phyloP scores from a whole-genome alignment of 2,797 vertebrate species.

The Syngnathus acus region DNA sequence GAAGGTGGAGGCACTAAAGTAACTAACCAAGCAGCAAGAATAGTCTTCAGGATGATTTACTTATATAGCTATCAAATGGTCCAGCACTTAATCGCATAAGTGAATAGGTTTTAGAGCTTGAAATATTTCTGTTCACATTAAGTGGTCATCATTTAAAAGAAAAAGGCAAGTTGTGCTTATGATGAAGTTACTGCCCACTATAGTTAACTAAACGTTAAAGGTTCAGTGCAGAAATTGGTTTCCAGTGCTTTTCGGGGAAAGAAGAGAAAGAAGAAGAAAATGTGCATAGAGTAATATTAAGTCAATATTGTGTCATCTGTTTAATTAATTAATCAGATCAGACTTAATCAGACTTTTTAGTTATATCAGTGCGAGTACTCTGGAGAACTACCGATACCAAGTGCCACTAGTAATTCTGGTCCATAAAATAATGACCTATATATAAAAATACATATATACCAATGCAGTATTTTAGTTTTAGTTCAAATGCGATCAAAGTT shows the following conservation, averaged over 20 bases:
- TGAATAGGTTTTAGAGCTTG: background rate
- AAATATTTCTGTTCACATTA: background rate
- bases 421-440: too few relatives aligned
- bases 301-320: background rate
- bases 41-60: background rate
- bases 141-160: background rate
- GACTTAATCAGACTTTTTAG: too few relatives aligned
- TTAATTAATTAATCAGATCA: too few relatives aligned
- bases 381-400: too few relatives aligned
- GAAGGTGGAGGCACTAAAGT: conserved; percentile 8
- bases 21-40: conserved; percentile 14
- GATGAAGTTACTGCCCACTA: background rate
- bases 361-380: too few relatives aligned
- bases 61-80: background rate
- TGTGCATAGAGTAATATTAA: background rate
- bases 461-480: too few relatives aligned
- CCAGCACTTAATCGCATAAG: background rate
- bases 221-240: background rate
- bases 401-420: too few relatives aligned
- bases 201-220: background rate
- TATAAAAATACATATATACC: too few relatives aligned
- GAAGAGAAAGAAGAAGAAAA: background rate
- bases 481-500: too few relatives aligned
- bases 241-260: background rate
- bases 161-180: background rate